Conservation (phyloP, 2,888 invertebrate species). For the Tetheella fluctuosa region DNA sequence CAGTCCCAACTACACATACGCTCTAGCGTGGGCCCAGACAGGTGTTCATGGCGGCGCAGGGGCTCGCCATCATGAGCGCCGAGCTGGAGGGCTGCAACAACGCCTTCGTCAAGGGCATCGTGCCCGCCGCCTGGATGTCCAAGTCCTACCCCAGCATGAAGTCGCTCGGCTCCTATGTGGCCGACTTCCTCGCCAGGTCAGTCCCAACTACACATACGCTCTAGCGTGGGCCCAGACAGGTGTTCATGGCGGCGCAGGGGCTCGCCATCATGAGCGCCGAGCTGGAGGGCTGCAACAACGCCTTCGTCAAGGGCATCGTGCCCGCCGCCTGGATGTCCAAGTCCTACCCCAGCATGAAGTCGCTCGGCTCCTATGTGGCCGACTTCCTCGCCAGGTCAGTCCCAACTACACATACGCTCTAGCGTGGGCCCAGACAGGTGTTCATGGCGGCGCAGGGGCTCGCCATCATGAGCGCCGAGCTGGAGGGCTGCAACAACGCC, state of each 20-base stretch:
- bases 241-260: conserved; percentile 92
- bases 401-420: too few relatives aligned
- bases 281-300: conserved; percentile 90
- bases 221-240: too few relatives aligned
- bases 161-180: conserved; percentile 92
- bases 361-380: conserved; percentile 91
- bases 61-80: conserved; percentile 94
- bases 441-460: conserved; percentile 93
- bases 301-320: conserved; percentile 91
- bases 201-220: too few relatives aligned
- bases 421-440: too few relatives aligned
- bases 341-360: conserved; percentile 95
- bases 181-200: conserved; percentile 88
- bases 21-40: too few relatives aligned
- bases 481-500: conserved; percentile 91
- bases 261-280: conserved; percentile 94
- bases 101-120: conserved; percentile 90
- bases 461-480: conserved; percentile 93
- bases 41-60: conserved; percentile 92
- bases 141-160: conserved; percentile 95
- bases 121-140: conserved; percentile 90
- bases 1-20: too few relatives aligned
- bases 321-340: conserved; percentile 90
- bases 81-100: conserved; percentile 91
- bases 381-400: conserved; percentile 88